A percentile compares a stretch with the other conserved stretches of the same genome.
Conservation (phyloP, 2,113 vertebrate species). For the Podilymbus podiceps region DNA sequence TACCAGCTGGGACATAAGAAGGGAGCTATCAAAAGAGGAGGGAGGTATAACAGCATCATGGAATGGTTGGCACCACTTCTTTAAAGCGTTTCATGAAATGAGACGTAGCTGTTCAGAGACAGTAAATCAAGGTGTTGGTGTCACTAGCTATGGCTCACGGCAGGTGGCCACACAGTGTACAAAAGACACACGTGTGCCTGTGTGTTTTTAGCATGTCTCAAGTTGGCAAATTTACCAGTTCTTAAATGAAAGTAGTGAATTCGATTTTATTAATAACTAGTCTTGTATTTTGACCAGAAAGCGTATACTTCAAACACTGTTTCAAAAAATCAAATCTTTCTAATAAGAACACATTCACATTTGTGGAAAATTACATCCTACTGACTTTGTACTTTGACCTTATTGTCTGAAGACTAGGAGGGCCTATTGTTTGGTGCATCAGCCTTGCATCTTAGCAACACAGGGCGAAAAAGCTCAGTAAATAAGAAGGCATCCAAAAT, state of each 20-base stretch:
- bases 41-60: slow-evolving; percentile 62
- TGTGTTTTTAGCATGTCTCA: not conserved
- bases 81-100: not conserved
- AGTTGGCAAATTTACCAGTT: not conserved
- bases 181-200: not conserved
- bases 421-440: slow-evolving; percentile 29
- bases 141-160: not conserved
- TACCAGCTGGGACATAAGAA: slow-evolving; percentile 74
- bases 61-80: slow-evolving; percentile 57
- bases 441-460: slow-evolving; percentile 60
- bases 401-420: not conserved
- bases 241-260: not conserved
- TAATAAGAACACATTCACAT: not conserved
- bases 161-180: not conserved
- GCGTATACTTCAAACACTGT: not conserved
- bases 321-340: not conserved
- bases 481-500: slow-evolving; percentile 48
- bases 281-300: not conserved
- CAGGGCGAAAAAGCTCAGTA: not conserved
- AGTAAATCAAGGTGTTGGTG: slow-evolving; percentile 26
- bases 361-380: not conserved
- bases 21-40: slow-evolving; percentile 60
- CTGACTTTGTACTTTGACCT: not conserved
- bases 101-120: slow-evolving; percentile 24
- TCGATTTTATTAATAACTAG: not conserved